phyloP scores from a whole-genome alignment of 2,888 invertebrate genomes.

The Argynnis bischoffii region DNA sequence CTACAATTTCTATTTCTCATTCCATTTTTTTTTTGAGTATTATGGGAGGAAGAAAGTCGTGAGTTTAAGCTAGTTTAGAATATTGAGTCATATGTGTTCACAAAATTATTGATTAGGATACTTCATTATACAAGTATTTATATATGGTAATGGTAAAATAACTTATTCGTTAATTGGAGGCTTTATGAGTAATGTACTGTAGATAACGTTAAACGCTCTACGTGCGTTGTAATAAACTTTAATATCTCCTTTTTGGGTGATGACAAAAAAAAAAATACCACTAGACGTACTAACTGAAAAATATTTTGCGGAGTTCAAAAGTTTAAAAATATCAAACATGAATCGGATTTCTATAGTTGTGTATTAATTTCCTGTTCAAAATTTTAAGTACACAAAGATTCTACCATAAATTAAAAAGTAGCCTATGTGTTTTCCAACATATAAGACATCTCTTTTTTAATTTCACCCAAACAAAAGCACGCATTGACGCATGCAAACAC shows the following conservation, averaged over 20 bases:
- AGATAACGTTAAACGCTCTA: not conserved
- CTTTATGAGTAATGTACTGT: conserved; percentile 19
- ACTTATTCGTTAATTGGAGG: conserved; percentile 17
- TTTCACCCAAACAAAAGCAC: too few relatives aligned
- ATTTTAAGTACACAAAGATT: too few relatives aligned
- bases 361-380: too few relatives aligned
- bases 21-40: too few relatives aligned
- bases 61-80: conserved; percentile 2
- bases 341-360: too few relatives aligned
- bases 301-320: too few relatives aligned
- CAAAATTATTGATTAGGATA: conserved; percentile 37
- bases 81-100: conserved; percentile 15
- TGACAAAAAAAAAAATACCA: not conserved
- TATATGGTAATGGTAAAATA: conserved; percentile 33
- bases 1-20: not conserved
- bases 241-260: conserved; percentile 7
- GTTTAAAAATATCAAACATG: too few relatives aligned
- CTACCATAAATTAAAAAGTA: too few relatives aligned
- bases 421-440: too few relatives aligned
- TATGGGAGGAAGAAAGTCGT: not conserved
- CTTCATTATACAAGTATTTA: conserved; percentile 30
- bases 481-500: too few relatives aligned
- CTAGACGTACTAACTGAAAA: too few relatives aligned
- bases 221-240: conserved; percentile 11
- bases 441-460: too few relatives aligned